phyloP scores from a whole-genome alignment of 92 coral and sea anemone genomes.

The Palythoa grandiflora region DNA sequence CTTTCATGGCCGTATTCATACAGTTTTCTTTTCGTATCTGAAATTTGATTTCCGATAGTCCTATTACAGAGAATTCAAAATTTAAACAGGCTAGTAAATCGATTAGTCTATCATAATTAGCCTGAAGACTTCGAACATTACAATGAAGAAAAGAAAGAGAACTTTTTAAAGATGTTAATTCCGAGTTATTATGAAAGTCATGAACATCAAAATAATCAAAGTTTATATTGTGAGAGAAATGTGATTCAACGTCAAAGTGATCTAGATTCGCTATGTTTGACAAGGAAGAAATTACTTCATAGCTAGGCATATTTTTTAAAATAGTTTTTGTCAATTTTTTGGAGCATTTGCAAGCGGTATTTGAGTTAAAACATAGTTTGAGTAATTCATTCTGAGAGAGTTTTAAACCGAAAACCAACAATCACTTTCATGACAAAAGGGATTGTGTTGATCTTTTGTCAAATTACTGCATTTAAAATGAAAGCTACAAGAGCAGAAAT shows the following conservation, averaged over 20 bases:
- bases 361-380: neutral
- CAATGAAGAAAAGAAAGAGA: constrained; percentile 40
- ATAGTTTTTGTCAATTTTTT: neutral
- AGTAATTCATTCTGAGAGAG: neutral
- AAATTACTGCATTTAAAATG: no score
- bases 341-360: constrained; percentile 4
- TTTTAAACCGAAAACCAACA: neutral
- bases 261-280: constrained; percentile 1
- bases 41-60: neutral
- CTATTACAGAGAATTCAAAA: constrained; percentile 17
- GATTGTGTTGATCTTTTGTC: no score
- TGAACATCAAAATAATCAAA: constrained; percentile 5
- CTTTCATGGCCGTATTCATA: constrained; percentile 17
- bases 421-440: neutral
- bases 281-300: constrained; percentile 24
- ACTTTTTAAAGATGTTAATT: neutral
- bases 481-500: no score
- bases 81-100: neutral
- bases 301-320: constrained; percentile 6
- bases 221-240: constrained; percentile 17
- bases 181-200: neutral
- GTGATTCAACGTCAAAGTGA: constrained; percentile 16
- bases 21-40: neutral
- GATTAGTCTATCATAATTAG: constrained; percentile 38
- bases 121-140: constrained; percentile 43